Percentiles rank a stretch among this genome's conserved stretches.
Evolutionary conservation across 2,113 vertebrate species (phyloP).

Genomic region (Emberiza fucata): DNA sequence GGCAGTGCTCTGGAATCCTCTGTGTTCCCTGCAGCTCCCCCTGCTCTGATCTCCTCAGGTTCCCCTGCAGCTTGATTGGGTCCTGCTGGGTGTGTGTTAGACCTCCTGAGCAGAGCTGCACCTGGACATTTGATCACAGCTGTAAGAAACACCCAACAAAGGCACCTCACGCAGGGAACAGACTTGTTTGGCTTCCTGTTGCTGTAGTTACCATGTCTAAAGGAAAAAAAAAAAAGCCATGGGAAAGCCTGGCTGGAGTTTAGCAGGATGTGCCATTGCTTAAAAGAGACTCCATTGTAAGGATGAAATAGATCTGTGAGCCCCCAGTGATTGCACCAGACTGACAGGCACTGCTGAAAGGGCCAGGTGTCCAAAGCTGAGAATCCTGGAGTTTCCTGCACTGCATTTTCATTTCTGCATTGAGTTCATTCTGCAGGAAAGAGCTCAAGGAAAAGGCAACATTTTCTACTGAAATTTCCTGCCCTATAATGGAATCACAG

Average conservation of each 20-base stretch:
- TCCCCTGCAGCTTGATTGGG: constrained; percentile 7
- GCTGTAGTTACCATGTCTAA: background rate
- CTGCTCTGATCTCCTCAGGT: constrained; percentile 32
- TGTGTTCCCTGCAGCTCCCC: background rate
- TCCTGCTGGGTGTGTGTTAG: constrained; percentile 35
- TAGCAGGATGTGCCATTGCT: background rate
- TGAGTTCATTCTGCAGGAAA: constrained; percentile 36
- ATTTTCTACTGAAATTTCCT: constrained; percentile 54
- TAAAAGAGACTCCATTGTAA: background rate
- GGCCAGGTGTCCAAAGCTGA: background rate
- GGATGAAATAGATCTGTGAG: background rate
- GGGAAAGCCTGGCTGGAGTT: constrained; percentile 24
- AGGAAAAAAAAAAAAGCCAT: background rate
- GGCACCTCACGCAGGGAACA: background rate
- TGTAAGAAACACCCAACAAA: constrained; percentile 37
- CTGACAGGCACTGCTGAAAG: background rate
- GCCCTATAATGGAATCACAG: background rate
- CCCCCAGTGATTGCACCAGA: background rate
- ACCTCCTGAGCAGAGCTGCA: constrained; percentile 13
- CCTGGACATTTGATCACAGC: constrained; percentile 40
- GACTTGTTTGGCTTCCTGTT: constrained; percentile 39
- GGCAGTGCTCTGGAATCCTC: background rate
- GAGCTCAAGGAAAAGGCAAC: constrained; percentile 12
- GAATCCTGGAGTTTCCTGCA: background rate
- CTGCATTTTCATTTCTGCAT: constrained; percentile 52